phyloP scores from a whole-genome alignment of 2,113 vertebrate genomes.

The Phyllopteryx taeniolatus region DNA sequence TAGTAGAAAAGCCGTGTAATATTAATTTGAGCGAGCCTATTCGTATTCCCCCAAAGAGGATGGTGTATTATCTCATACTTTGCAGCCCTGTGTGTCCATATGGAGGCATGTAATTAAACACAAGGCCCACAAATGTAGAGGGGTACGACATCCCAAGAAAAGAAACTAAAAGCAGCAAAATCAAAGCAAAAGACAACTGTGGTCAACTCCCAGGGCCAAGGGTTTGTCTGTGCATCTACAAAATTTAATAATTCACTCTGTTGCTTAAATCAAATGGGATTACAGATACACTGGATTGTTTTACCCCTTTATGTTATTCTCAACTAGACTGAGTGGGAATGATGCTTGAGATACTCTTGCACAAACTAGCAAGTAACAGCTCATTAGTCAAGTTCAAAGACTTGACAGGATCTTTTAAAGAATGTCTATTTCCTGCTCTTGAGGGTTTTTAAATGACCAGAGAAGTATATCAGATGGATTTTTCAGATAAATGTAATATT shows the following conservation, averaged over 20 bases:
- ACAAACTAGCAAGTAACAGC: neutral
- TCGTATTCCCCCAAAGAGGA: slow-evolving; percentile 34
- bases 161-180: slow-evolving; percentile 27
- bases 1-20: slow-evolving; percentile 43
- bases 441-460: neutral
- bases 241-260: slow-evolving; percentile 63
- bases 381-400: slow-evolving; percentile 27
- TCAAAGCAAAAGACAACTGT: slow-evolving; percentile 39
- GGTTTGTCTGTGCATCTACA: slow-evolving; percentile 33
- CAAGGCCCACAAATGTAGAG: slow-evolving; percentile 20
- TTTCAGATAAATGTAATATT: neutral
- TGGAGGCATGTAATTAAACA: slow-evolving; percentile 35
- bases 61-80: slow-evolving; percentile 43
- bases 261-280: slow-evolving; percentile 55
- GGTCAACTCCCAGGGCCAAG: slow-evolving; percentile 30
- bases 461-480: neutral
- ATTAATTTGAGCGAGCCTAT: slow-evolving; percentile 53
- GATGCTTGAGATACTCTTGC: slow-evolving; percentile 2
- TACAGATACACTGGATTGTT: slow-evolving; percentile 40
- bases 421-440: neutral
- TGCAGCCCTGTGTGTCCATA: slow-evolving; percentile 22
- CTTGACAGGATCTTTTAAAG: slow-evolving; percentile 3
- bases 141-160: slow-evolving; percentile 21
- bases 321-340: slow-evolving; percentile 36
- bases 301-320: slow-evolving; percentile 17